These are phyloP conservation scores for Corythaixoides concolor DNA, from an alignment of 2,113 vertebrate genomes.

Conservation along the genomic window DNA sequence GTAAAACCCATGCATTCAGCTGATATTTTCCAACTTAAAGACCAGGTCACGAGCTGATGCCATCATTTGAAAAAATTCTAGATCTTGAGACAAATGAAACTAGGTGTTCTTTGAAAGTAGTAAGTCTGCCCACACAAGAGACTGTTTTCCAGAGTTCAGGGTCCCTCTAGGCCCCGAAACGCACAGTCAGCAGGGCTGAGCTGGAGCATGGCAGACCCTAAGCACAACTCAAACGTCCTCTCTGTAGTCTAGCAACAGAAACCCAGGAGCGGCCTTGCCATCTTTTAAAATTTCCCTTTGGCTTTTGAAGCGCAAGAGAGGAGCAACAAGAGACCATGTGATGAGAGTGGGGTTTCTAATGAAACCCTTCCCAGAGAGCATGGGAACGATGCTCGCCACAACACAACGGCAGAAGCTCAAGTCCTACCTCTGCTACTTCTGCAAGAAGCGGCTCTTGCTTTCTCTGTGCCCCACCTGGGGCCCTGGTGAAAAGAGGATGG, in stretches of 20 bases:
- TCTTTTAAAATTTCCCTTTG: background rate
- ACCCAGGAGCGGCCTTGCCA: too few species aligned
- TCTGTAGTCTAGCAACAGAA: background rate
- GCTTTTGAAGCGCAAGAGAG: background rate
- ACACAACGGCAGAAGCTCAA: background rate
- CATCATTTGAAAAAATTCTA: background rate
- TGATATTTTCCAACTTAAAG: background rate
- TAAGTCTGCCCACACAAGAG: background rate
- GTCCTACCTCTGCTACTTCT: background rate
- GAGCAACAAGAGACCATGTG: background rate
- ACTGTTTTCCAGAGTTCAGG: background rate
- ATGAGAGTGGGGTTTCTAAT: background rate
- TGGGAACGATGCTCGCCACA: accelerated
- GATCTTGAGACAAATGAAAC: background rate
- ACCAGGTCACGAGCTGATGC: background rate
- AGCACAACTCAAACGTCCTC: background rate
- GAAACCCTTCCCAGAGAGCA: background rate
- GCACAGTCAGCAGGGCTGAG: background rate
- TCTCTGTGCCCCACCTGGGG: background rate
- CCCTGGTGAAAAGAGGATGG: background rate
- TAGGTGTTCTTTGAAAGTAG: background rate
- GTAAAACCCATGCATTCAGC: background rate
- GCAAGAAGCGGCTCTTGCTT: background rate
- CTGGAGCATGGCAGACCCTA: background rate
- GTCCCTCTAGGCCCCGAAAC: background rate